Evolutionary conservation across 2,797 vertebrate species (phyloP).

Genomic region (Sibirionetta formosa): DNA sequence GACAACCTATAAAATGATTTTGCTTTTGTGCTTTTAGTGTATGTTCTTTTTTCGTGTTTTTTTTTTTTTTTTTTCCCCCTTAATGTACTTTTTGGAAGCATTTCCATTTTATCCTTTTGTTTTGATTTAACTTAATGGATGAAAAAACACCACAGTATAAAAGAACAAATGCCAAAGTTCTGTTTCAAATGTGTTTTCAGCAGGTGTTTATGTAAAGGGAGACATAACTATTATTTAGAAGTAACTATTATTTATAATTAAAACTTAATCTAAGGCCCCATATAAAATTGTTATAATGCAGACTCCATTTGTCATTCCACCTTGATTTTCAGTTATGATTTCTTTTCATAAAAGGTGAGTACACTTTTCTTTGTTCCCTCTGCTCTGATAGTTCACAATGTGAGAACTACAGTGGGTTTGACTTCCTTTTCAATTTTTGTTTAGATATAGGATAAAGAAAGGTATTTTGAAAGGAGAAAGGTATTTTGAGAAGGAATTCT

Average conservation of each 20-base stretch:
- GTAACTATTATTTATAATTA: neutral
- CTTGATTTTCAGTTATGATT: neutral
- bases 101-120: neutral
- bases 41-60: neutral
- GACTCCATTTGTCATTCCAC: neutral
- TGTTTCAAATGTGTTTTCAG: slow-evolving; percentile 6
- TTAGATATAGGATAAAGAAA: neutral
- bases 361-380: neutral
- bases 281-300: neutral
- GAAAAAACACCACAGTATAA: neutral
- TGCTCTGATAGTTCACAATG: neutral
- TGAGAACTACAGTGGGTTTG: accelerated
- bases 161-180: neutral
- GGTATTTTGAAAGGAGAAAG: neutral
- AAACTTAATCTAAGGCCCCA: neutral
- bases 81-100: neutral
- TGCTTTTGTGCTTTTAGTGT: neutral
- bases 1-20: neutral
- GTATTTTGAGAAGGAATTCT: neutral
- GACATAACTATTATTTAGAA: neutral
- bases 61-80: neutral
- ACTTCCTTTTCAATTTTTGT: neutral
- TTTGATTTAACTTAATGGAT: slow-evolving; percentile 8
- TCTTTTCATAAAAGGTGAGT: neutral
- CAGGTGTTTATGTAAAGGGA: neutral